phyloP scores from a whole-genome alignment of 2,797 vertebrate genomes.

The Hirundo rustica region DNA sequence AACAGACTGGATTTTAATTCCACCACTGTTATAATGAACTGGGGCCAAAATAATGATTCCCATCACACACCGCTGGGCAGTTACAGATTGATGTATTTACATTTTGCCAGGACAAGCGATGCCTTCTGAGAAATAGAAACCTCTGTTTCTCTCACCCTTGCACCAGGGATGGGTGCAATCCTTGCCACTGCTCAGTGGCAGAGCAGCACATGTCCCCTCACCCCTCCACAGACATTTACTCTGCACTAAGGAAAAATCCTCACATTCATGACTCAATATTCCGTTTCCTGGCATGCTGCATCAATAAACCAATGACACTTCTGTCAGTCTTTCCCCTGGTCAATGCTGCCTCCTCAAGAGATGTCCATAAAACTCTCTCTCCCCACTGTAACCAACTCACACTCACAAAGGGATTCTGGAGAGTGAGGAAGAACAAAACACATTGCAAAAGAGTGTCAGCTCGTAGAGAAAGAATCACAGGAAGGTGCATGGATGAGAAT shows the following conservation, averaged over 20 bases:
- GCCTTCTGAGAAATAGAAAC: not conserved
- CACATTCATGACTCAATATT: not conserved
- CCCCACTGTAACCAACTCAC: not conserved
- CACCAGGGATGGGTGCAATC: not conserved
- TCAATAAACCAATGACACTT: not conserved
- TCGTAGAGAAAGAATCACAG: not conserved
- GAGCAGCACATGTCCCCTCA: not conserved
- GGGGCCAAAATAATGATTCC: not conserved
- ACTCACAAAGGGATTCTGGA: not conserved
- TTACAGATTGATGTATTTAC: no score
- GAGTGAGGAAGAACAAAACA: not conserved
- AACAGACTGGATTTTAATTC: conserved; percentile 10
- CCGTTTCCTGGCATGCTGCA: not conserved
- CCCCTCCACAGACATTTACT: not conserved
- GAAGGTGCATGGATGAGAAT: not conserved
- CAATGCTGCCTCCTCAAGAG: not conserved
- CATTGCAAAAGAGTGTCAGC: not conserved
- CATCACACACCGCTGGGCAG: not conserved
- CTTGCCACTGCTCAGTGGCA: not conserved
- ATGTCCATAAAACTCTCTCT: not conserved
- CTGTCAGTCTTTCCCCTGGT: not conserved
- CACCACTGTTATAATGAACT: not conserved
- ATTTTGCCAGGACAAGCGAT: not conserved
- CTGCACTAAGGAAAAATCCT: not conserved
- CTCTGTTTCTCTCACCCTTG: not conserved